A percentile compares a stretch with the other conserved stretches of the same genome.
Evolutionary conservation across 2,797 vertebrate genomes (phyloP).

Genomic region (Lagodon rhomboides): DNA sequence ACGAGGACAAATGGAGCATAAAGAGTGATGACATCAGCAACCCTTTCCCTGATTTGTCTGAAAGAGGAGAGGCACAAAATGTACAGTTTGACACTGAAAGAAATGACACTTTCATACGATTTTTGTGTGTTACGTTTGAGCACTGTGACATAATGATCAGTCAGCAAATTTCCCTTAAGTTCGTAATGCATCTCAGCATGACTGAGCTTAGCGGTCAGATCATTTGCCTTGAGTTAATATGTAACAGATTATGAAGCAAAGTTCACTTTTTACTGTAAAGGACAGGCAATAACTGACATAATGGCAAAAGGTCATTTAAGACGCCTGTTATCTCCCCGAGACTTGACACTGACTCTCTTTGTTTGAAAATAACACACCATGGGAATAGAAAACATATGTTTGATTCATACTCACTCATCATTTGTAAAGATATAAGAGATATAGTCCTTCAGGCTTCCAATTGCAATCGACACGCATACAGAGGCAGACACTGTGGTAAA

Average conservation of each 20-base stretch:
- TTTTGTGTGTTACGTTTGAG: neutral
- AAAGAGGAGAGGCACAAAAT: slow-evolving; percentile 20
- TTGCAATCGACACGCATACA: slow-evolving; percentile 71
- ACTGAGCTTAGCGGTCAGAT: neutral
- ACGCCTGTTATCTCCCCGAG: neutral
- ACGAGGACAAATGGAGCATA: slow-evolving; percentile 87
- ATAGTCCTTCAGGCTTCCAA: slow-evolving; percentile 79
- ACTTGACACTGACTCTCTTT: neutral
- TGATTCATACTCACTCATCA: slow-evolving; percentile 87
- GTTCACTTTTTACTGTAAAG: slow-evolving; percentile 16
- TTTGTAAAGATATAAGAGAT: slow-evolving; percentile 89
- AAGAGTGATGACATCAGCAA: slow-evolving; percentile 83
- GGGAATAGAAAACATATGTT: neutral
- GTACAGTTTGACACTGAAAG: neutral
- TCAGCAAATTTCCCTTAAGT: neutral
- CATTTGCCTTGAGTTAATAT: slow-evolving; percentile 44
- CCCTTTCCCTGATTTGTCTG: slow-evolving; percentile 88
- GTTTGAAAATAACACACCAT: neutral
- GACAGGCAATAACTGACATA: neutral
- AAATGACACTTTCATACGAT: neutral
- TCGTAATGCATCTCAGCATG: neutral
- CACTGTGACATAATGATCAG: neutral
- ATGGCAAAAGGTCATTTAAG: slow-evolving; percentile 34
- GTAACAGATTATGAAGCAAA: slow-evolving; percentile 22
- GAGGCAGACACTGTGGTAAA: slow-evolving; percentile 72